phyloP scores from a whole-genome alignment of 2,888 invertebrate genomes.

The Lycia hirtaria region DNA sequence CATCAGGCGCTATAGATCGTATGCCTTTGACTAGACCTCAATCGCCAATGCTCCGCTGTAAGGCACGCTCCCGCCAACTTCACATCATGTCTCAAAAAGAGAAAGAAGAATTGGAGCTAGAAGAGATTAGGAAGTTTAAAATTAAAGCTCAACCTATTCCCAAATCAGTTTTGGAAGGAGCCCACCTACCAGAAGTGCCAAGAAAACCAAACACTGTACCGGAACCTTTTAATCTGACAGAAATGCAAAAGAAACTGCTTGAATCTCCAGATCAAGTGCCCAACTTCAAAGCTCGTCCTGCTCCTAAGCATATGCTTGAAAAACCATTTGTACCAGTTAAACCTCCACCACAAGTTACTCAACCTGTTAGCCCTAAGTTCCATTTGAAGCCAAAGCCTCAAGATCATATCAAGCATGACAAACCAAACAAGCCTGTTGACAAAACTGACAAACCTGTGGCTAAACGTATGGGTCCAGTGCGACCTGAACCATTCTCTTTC shows the following conservation, averaged over 20 bases:
- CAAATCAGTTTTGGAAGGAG: constrained; percentile 83
- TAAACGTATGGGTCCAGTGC: constrained; percentile 60
- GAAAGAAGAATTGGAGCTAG: constrained; percentile 86
- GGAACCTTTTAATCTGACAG: constrained; percentile 88
- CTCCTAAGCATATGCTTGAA: constrained; percentile 83
- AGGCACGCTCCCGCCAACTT: constrained; percentile 81
- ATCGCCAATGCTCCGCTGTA: constrained; percentile 83
- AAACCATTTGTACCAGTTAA: constrained; percentile 71
- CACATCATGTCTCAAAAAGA: constrained; percentile 85
- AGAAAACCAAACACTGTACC: constrained; percentile 86
- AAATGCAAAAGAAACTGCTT: constrained; percentile 74
- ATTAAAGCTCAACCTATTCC: constrained; percentile 89
- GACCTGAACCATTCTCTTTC: constrained; percentile 88
- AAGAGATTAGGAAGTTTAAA: constrained; percentile 88
- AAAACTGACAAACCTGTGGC: constrained; percentile 48
- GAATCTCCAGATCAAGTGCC: constrained; percentile 52
- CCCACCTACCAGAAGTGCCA: constrained; percentile 75
- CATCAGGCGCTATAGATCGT: constrained; percentile 52
- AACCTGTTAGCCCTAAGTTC: constrained; percentile 69
- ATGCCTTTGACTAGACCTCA: constrained; percentile 76
- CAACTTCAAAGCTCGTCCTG: constrained; percentile 87
- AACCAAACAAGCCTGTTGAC: constrained; percentile 43
- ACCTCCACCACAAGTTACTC: constrained; percentile 57
- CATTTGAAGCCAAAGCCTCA: constrained; percentile 61
- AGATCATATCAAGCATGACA: constrained; percentile 47